Base-by-base conservation (phyloP, 2,888 invertebrate species). In the Hesperia comma region DNA sequence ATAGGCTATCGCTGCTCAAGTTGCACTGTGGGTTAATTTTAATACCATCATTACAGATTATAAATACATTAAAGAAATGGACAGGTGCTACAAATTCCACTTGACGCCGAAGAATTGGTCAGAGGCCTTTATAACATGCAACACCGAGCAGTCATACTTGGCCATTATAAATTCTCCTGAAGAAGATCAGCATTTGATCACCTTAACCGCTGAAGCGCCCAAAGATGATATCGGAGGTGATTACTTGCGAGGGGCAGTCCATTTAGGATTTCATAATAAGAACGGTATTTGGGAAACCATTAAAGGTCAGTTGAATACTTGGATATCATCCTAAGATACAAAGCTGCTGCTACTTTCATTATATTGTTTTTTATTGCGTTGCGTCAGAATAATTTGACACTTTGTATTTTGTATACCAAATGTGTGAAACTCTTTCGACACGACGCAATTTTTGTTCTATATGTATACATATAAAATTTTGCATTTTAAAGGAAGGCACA, bases 11-110 rank as follows among this genome's bases (percentile, higher is more conserved):
- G n/a, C n/a, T n/a, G n/a, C n/a, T n/a, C n/a, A n/a, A n/a, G n/a
- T n/a, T n/a, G n/a, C n/a, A n/a, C n/a, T n/a, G n/a, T n/a, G n/a
- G n/a, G n/a, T n/a, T n/a, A n/a, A n/a, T n/a, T n/a, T n/a, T n/a
- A n/a, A n/a, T n/a, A n/a, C n/a, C n/a, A n/a, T n/a, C n/a, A n/a
- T 26, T 2, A 26, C 26, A 26, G 26, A 26, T 14, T 64, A 64
- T 17, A 53, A 53, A 41, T 64, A 64, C 41, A 58, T 17, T 26
- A 51, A 7, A 3, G 17, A 63, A 1, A 64, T 77, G 6, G 83
- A 82, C 1, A 81, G 78, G 69, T 90, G 88, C 71, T 90, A 88
- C 75, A 89, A 88, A 69, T 82, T 88, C 67, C 88, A 90, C 67
- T 67, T 81, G 19, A 74, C 72, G 0, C 86, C 87, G 0, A 75